Conservation (phyloP, 2,888 invertebrate genomes). For the Adela reaumurella region DNA sequence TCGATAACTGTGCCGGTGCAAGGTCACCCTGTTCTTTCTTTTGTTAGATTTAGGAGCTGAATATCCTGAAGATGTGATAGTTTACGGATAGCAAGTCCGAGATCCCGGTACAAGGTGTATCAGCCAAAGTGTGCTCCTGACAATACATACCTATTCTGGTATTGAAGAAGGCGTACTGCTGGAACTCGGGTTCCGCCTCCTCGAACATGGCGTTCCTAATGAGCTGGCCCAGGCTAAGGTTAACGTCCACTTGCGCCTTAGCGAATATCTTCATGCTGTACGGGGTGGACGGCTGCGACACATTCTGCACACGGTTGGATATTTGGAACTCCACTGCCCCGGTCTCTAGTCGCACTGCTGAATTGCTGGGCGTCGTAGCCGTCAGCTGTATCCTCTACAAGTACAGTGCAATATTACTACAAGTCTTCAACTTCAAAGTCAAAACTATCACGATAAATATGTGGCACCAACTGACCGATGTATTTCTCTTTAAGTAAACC, state of each 20-base stretch:
- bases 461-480: too few relatives aligned
- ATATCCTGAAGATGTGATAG: too few relatives aligned
- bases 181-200: constrained; percentile 96
- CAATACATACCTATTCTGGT: constrained; percentile 74
- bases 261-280: constrained; percentile 68
- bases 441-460: too few relatives aligned
- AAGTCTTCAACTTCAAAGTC: too few relatives aligned
- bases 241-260: constrained; percentile 88
- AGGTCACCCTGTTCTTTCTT: too few relatives aligned
- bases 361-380: constrained; percentile 96
- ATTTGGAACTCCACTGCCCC: constrained; percentile 90
- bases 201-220: constrained; percentile 92
- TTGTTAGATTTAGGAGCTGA: too few relatives aligned
- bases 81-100: too few relatives aligned
- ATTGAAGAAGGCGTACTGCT: constrained; percentile 97
- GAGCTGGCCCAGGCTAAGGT: constrained; percentile 91
- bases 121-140: too few relatives aligned
- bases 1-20: too few relatives aligned
- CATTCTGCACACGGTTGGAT: constrained; percentile 90
- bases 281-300: constrained; percentile 61
- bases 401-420: too few relatives aligned
- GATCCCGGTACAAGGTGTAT: too few relatives aligned
- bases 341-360: constrained; percentile 94
- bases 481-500: too few relatives aligned
- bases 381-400: constrained; percentile 90